These are phyloP conservation scores for Murina feae DNA, from an alignment of 2,113 vertebrate species.

Conservation along the genomic window DNA sequence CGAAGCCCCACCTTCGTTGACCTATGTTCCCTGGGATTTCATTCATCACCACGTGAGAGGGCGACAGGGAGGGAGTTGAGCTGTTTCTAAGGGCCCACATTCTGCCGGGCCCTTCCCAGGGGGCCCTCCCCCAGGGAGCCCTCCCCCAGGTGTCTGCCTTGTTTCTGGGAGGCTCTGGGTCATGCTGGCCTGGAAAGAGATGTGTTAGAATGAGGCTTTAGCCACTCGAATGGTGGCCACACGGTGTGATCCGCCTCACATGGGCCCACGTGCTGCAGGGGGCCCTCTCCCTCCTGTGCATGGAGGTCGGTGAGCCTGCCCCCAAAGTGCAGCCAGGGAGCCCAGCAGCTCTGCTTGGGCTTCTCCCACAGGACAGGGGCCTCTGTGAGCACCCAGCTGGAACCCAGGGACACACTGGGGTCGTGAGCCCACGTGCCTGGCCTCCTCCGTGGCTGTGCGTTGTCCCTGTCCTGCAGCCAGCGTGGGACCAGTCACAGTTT, in stretches of 20 bases:
- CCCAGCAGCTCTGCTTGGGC: neutral
- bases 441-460: no score
- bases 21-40: neutral
- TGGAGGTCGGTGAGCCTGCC: neutral
- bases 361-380: neutral
- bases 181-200: neutral
- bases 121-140: neutral
- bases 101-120: neutral
- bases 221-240: neutral
- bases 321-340: neutral
- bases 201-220: neutral
- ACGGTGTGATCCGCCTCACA: neutral
- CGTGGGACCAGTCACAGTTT: neutral
- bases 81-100: neutral
- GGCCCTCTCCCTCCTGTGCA: neutral
- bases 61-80: neutral
- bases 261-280: neutral
- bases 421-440: accelerated
- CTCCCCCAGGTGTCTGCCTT: neutral
- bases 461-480: neutral
- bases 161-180: neutral
- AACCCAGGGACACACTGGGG: neutral
- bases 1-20: accelerated
- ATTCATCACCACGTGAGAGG: neutral
- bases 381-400: neutral